Base-by-base conservation (phyloP, 1,140 invertebrate genomes). In the Pogonomyrmex californicus region DNA sequence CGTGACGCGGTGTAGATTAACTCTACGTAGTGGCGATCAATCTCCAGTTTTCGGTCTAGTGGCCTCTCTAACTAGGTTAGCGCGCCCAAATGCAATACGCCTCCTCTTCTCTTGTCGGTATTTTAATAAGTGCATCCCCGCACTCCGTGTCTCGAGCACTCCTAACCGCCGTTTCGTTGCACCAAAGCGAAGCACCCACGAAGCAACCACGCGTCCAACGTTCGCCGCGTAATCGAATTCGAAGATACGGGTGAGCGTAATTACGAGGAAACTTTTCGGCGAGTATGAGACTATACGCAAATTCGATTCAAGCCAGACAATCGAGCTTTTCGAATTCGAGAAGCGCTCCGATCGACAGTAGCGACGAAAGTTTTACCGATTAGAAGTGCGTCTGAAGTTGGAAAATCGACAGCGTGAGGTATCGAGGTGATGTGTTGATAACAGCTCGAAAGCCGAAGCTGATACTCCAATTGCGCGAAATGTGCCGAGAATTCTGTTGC, bases 1-100 rank as follows among this genome's bases (percentile, higher is more conserved):
- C 82, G 73, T 56, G 82, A 85, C 70, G 58, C 60, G 73, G 33
- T 65, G 51, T 38, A 73, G 66, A 83, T 83, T 83, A 83, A 83
- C 54, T 83, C 79, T 75, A 71, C 33, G 38, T 56, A 75, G 54
- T 33, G 41, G 33, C 41, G 56, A 83, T 73, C 79, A 44, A 62
- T 83, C 33, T 49, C 9, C 7, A 83, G 54, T 75, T 83, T 83
- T 83, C 70, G 68, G 41, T 82, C 79, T 47, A 73, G 79, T 60
- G 79, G 54, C 41, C 54, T 33, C 51, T 73, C 12, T 83, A 83
- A 83, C 68, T 49, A 10, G 3, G 41, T 82, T 83, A 83, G 54
- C 33, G 17, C 54, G 6, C 68, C 10, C 54, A 75, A 62, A 62
- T 75, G 30, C 68, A 83, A 58, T 33, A 23, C 5, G 1, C 10